Percentiles rank a stretch among this genome's conserved stretches.
phyloP scores from a whole-genome alignment of 2,113 vertebrate species.

The Varanus komodoensis region DNA sequence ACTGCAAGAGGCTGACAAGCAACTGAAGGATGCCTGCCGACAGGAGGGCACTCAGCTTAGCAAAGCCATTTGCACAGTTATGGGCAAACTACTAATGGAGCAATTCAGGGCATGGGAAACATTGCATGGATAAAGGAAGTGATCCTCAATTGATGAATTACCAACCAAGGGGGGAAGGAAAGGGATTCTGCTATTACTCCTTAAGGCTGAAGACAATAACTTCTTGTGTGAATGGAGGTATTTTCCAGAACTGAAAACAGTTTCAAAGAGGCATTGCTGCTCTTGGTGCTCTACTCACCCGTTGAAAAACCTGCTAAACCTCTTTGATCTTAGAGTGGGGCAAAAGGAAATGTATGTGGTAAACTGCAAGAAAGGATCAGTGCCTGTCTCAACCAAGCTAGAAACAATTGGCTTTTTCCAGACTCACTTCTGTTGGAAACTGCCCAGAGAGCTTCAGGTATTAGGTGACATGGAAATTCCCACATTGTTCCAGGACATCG shows the following conservation, averaged over 20 bases:
- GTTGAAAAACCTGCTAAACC: background rate
- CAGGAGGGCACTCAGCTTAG: background rate
- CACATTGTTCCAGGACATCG: no score
- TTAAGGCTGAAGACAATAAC: background rate
- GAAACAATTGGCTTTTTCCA: background rate
- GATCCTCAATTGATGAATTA: background rate
- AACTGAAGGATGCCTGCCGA: background rate
- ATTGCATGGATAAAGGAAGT: background rate
- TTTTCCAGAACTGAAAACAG: background rate
- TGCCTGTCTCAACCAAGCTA: background rate
- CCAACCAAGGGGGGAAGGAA: background rate
- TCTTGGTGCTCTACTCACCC: background rate
- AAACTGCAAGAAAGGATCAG: background rate
- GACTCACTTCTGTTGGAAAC: background rate
- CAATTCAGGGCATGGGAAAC: background rate
- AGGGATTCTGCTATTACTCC: background rate
- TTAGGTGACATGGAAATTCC: no score
- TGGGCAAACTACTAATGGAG: background rate
- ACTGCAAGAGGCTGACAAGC: background rate
- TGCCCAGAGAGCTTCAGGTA: no score
- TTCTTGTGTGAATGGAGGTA: background rate
- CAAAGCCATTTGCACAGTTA: conserved; percentile 4
- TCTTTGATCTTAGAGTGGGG: background rate
- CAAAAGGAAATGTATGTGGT: background rate
- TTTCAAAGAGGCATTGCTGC: background rate